A percentile compares a stretch with the other conserved stretches of the same genome.
These are phyloP conservation scores for Sympetrum striolatum DNA, from an alignment of 2,888 invertebrate genomes.

Conservation along the genomic window DNA sequence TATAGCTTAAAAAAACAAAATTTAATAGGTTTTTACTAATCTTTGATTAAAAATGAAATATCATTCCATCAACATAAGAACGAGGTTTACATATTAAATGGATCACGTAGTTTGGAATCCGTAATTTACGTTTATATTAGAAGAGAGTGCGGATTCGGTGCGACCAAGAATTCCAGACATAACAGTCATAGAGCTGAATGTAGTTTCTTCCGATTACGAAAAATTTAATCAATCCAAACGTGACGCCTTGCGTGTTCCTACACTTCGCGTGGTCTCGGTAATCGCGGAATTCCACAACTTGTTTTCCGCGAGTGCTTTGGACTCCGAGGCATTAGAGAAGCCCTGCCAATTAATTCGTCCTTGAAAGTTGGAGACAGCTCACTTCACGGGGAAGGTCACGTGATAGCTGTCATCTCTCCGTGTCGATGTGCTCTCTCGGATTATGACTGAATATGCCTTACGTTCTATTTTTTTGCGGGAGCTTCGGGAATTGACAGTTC, in stretches of 20 bases:
- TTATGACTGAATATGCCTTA: background rate
- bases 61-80: no score
- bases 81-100: no score
- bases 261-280: slow-evolving; percentile 8
- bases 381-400: background rate
- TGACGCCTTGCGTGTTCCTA: background rate
- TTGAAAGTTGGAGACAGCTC: background rate
- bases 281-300: slow-evolving; percentile 10
- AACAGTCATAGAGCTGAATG: background rate
- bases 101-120: no score
- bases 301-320: slow-evolving; percentile 9
- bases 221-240: background rate
- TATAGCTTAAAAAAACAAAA: no score
- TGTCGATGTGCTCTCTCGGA: background rate
- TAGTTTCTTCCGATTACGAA: background rate
- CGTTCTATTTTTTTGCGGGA: background rate
- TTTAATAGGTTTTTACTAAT: no score
- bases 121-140: no score
- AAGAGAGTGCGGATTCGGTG: no score
- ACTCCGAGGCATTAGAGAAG: background rate
- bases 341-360: slow-evolving; percentile 13
- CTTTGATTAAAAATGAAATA: no score
- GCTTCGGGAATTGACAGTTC: background rate
- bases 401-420: background rate
- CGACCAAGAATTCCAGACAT: no score